Percentiles rank a stretch among this genome's conserved stretches.
phyloP scores from a whole-genome alignment of 2,797 vertebrate species.

The Enteromius paludinosus region DNA sequence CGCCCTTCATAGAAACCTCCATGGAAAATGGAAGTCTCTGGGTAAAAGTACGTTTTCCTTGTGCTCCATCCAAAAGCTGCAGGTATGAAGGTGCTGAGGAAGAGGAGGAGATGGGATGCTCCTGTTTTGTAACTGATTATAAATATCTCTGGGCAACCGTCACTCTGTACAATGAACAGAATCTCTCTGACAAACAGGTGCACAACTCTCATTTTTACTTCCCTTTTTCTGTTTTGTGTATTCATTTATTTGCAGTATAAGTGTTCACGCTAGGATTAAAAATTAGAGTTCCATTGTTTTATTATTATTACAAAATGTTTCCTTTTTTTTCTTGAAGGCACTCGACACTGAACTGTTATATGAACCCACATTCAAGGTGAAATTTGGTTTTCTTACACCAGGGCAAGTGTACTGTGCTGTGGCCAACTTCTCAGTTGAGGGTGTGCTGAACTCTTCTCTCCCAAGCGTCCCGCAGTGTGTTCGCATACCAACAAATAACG shows the following conservation, averaged over 20 bases:
- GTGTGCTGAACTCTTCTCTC: conserved; percentile 45
- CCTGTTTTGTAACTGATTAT: conserved; percentile 64
- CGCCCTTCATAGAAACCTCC: conserved; percentile 67
- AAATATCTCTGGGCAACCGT: conserved; percentile 68
- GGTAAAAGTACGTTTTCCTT: conserved; percentile 72
- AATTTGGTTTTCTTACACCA: conserved; percentile 63
- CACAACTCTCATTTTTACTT: neutral
- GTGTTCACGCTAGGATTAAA: neutral
- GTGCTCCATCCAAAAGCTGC: conserved; percentile 60
- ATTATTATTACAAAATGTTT: conserved; percentile 24
- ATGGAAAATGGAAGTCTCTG: conserved; percentile 59
- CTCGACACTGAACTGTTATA: conserved; percentile 42
- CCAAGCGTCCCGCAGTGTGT: conserved; percentile 68
- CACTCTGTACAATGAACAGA: conserved; percentile 67
- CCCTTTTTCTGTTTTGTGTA: neutral
- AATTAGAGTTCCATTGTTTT: neutral
- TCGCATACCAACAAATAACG: conserved; percentile 42
- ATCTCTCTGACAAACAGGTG: conserved; percentile 67
- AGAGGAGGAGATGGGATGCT: conserved; percentile 30
- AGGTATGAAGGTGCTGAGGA: neutral
- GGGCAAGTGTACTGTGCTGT: conserved; percentile 73
- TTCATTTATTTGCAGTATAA: neutral
- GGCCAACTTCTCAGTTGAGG: conserved; percentile 68
- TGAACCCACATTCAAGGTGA: neutral
- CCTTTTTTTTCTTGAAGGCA: conserved; percentile 59